Evolutionary conservation across 2,797 vertebrate species (phyloP).

Genomic region (Helicolenus hilgendorfi): DNA sequence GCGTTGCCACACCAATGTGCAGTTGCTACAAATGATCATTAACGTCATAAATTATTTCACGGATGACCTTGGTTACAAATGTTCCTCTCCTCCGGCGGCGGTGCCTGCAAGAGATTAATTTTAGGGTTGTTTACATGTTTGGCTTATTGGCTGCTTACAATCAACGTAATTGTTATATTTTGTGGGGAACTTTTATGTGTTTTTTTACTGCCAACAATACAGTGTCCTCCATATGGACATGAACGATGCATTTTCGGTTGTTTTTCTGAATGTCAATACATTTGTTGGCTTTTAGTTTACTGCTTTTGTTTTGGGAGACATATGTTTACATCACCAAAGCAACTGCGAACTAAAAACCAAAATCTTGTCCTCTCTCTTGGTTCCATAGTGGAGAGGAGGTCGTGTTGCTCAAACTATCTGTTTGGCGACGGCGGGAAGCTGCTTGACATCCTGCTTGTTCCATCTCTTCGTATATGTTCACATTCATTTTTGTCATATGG

Average conservation of each 20-base stretch:
- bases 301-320: slow-evolving; percentile 14
- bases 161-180: slow-evolving; percentile 60
- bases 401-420: too few relatives aligned
- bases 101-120: slow-evolving; percentile 13
- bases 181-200: slow-evolving; percentile 40
- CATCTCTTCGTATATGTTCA: too few relatives aligned
- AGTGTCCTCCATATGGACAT: slow-evolving; percentile 69
- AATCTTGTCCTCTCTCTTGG: too few relatives aligned
- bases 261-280: slow-evolving; percentile 28
- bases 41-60: slow-evolving; percentile 26
- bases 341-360: too few relatives aligned
- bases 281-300: not conserved
- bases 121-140: slow-evolving; percentile 20
- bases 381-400: too few relatives aligned
- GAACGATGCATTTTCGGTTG: slow-evolving; percentile 58
- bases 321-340: too few relatives aligned
- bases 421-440: too few relatives aligned
- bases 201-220: slow-evolving; percentile 17
- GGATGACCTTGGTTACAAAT: slow-evolving; percentile 42
- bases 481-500: too few relatives aligned
- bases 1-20: slow-evolving; percentile 39
- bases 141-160: slow-evolving; percentile 38
- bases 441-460: too few relatives aligned
- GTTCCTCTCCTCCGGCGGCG: slow-evolving; percentile 31
- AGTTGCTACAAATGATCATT: slow-evolving; percentile 32